These are phyloP conservation scores for Eidolon helvum DNA, from an alignment of 2,113 vertebrate species.

Conservation along the genomic window DNA sequence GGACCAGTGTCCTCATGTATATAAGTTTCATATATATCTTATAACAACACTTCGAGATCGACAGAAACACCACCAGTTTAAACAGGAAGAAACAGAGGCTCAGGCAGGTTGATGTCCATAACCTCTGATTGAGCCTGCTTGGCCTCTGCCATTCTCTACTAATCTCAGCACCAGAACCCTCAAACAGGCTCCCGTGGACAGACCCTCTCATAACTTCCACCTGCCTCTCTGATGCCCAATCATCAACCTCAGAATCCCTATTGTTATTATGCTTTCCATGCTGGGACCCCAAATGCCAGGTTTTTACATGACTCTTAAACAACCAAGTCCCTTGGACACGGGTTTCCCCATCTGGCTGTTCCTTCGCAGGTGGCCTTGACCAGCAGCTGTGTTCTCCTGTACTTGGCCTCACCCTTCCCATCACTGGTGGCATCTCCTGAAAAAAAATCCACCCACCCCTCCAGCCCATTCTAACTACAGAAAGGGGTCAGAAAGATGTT, in stretches of 20 bases:
- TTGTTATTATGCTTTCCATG: not conserved
- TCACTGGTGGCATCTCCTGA: not conserved
- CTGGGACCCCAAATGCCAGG: not conserved
- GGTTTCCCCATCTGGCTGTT: not conserved
- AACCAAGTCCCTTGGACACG: not conserved
- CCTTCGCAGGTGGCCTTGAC: not conserved
- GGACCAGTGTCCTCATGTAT: not conserved
- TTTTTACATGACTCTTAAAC: not conserved
- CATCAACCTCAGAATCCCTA: slow-evolving; percentile 2
- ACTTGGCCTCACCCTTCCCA: not conserved
- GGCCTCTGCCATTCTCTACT: not conserved
- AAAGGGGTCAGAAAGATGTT: not conserved
- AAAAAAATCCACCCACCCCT: not conserved
- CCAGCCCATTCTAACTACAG: not conserved
- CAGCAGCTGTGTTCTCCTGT: not conserved
- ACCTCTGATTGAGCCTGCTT: not conserved
- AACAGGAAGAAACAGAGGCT: not conserved
- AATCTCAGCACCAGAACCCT: not conserved
- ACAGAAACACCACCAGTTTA: not conserved
- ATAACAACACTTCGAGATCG: not conserved
- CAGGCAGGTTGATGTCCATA: not conserved
- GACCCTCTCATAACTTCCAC: not conserved
- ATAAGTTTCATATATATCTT: not conserved
- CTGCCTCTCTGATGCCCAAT: not conserved
- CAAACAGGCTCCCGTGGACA: not conserved